Conservation (phyloP, 2,888 invertebrate genomes). For the Campopleginae sp. region DNA sequence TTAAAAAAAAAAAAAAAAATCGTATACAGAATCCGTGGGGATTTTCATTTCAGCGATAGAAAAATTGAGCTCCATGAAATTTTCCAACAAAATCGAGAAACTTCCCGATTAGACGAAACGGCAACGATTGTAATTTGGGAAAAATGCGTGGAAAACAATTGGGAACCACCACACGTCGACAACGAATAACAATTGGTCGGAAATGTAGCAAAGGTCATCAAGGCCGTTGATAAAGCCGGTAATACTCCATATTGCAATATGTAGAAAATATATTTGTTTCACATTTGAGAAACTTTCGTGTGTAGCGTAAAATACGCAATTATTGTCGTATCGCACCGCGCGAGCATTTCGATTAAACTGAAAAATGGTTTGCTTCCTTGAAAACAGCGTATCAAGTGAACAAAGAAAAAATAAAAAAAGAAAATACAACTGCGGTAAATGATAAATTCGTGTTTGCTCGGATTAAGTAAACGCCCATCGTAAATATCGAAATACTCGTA, state of each 20-base stretch:
- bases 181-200: not conserved
- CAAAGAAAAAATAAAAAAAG: not conserved
- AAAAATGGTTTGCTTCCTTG: not conserved
- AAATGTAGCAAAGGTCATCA: not conserved
- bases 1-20: not conserved
- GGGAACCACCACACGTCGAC: not conserved
- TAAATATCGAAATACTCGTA: constrained; percentile 55
- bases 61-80: not conserved
- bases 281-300: not conserved
- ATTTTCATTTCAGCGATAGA: not conserved
- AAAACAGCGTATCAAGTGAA: not conserved
- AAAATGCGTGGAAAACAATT: not conserved
- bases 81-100: not conserved
- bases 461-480: constrained; percentile 62
- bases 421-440: constrained; percentile 54
- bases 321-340: constrained; percentile 31
- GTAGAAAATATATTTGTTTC: not conserved
- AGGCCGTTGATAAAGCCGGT: not conserved
- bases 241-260: constrained; percentile 1
- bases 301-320: not conserved
- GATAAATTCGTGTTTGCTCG: constrained; percentile 27
- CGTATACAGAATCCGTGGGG: not conserved
- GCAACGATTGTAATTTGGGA: not conserved
- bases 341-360: not conserved
- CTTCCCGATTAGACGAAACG: not conserved